Evolutionary conservation across 2,888 invertebrate species (phyloP), one percentile per base, ranked within the genome.

Genomic region (Eugnorisma glareosa): DNA sequence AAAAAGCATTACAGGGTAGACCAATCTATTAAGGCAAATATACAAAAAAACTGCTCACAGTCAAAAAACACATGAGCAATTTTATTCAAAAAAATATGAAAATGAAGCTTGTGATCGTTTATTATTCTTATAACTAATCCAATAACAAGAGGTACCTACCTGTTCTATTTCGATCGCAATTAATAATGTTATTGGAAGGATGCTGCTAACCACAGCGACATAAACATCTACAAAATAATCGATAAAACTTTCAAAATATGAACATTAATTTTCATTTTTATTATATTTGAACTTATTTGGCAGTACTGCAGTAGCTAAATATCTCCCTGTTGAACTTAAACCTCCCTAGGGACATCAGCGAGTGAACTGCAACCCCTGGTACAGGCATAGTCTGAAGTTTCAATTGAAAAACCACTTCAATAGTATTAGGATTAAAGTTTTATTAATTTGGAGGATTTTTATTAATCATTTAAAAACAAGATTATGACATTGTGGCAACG

Each of bases 331-430:
- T 57, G 35, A 67, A 69, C 21, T 71, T n/a, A 13, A 67, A 35
- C 15, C 43, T 82, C 84, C 61, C 73, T 40, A 69, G 84, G 51
- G 84, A 67, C 18, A 24, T 6, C 0, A 43, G 31, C 15, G 21
- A 61, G 59, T 48, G 37, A 66, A 51, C 28, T 69, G 28, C 35
- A 37, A 4, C 43, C 84, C 35, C 21, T 31, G 2, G 3, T 15
- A 28, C 37, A 13, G 45, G n/a, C 35, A 57, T 51, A 13, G n/a
- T 15, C 28, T 64, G 31, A 31, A 43, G 31, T 68, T 84, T 57
- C 79, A 79, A 81, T 79, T 71, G 24, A 68, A 83, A 70, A 51
- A 35, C 37, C 21, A 48, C 54, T 64, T 66, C 6, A 13, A 59
- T 15, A 28, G 13, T 59, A 21, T 35, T 28, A 59, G 24, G 57